Base-by-base conservation (phyloP, 1,140 invertebrate genomes). In the Akabosia matsudoensis region DNA sequence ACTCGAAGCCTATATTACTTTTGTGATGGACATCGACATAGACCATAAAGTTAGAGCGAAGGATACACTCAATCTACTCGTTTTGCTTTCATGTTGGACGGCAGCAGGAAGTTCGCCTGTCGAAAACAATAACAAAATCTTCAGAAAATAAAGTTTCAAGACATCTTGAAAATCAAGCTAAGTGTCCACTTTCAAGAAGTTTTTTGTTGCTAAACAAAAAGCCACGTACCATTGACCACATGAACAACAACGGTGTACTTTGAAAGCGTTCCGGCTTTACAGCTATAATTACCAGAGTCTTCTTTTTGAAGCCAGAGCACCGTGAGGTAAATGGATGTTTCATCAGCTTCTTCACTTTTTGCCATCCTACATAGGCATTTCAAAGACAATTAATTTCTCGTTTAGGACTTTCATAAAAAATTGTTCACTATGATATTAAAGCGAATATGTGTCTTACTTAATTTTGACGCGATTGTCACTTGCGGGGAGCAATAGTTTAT, bases 401-500 rank as follows among this genome's bases (percentile, higher is more conserved):
- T 18, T 45, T 10, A 10, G 37, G 37, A 45, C 37, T 45, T 10
- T 45, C 7, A 45, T 45, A 45, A 10, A 7, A 10, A 45, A 45
- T 10, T 18, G 7, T 7, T 10, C 37, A 45, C 7, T 45, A 18
- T 7, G 37, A 45, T 10, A 45, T 10, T 18, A 45, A 10, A 45
- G 37, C 7, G 18, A 18, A n/a, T n/a, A n/a, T n/a, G n/a, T n/a
- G n/a, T n/a, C 80, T 81, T 76, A 81, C 80, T 81, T 81, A 73
- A 81, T 76, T 81, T 81, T 81, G 77, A 81, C 75, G 73, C 80
- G 74, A 34, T 71, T 77, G 70, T 81, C 80, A 37, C 75, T 54
- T 64, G 75, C 80, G 52, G 80, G 78, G n/a, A 81, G 75, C 26
- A 51, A 4, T 10, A 7, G 37, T n/a, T 73, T 54, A 33, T 73